Evolutionary conservation across 2,888 invertebrate species (phyloP).

Genomic region (Cryptophagus acutangulus): DNA sequence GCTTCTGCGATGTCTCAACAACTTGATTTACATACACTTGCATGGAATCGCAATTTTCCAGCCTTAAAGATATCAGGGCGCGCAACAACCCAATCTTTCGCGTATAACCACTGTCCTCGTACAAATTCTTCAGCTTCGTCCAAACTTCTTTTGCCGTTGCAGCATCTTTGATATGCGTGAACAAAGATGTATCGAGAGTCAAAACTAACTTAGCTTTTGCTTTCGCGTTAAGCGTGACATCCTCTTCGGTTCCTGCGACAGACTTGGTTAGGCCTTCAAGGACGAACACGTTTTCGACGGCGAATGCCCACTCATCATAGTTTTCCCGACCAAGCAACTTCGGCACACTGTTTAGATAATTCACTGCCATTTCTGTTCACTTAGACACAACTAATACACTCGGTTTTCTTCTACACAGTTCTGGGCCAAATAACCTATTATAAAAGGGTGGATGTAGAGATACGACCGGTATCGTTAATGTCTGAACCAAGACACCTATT

Average conservation of each 20-base stretch:
- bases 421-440: too few species aligned
- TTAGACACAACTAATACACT: too few species aligned
- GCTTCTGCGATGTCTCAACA: conserved; percentile 28
- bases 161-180: conserved; percentile 26
- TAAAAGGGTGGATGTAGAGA: too few species aligned
- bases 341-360: too few species aligned
- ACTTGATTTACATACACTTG: conserved; percentile 32
- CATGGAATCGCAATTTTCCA: conserved; percentile 30
- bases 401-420: too few species aligned
- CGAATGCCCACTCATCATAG: conserved; percentile 4
- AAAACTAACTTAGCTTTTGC: conserved; percentile 31
- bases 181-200: conserved; percentile 29
- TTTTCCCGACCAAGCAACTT: too few species aligned
- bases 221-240: conserved; percentile 15
- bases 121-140: conserved; percentile 15
- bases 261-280: not conserved
- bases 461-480: too few species aligned
- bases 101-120: conserved; percentile 16
- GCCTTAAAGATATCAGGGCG: conserved; percentile 25
- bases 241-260: not conserved
- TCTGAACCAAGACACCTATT: too few species aligned
- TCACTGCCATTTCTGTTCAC: too few species aligned
- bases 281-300: not conserved
- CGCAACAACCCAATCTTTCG: conserved; percentile 22
- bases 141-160: conserved; percentile 14